A percentile compares a stretch with the other conserved stretches of the same genome.
These are phyloP conservation scores for Pachyrhynchus sulphureomaculatus DNA, from an alignment of 1,140 invertebrate species.

Conservation along the genomic window DNA sequence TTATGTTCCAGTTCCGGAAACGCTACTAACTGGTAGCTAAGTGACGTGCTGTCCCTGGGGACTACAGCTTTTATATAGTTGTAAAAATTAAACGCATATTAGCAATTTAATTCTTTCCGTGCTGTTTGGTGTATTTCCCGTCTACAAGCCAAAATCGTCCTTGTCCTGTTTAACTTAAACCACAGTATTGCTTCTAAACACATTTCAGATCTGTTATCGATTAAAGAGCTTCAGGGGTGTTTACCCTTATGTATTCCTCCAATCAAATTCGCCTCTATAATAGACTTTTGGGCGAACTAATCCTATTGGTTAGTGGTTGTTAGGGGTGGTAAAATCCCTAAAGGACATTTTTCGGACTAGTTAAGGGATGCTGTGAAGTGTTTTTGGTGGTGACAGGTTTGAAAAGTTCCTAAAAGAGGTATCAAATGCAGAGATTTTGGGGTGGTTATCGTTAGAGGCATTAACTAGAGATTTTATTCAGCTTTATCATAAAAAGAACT, in stretches of 20 bases:
- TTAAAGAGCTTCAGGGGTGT: not conserved
- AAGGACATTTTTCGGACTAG: not conserved
- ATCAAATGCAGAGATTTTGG: constrained; percentile 29
- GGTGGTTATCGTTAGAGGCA: not conserved
- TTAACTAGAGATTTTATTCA: too few species aligned
- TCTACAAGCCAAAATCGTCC: too few species aligned
- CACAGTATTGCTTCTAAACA: not conserved
- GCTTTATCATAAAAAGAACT: too few species aligned
- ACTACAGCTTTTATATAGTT: not conserved
- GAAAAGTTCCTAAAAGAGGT: constrained; percentile 10
- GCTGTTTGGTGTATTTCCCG: too few species aligned
- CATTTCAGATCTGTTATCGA: not conserved
- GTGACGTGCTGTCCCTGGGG: not conserved
- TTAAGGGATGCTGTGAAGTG: constrained; percentile 1
- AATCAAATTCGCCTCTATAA: not conserved
- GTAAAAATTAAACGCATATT: not conserved
- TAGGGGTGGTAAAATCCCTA: not conserved
- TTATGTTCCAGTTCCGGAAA: too few species aligned
- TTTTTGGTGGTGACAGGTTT: constrained; percentile 17
- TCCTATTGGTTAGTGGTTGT: not conserved
- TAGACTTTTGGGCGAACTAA: not conserved
- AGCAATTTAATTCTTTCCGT: not conserved
- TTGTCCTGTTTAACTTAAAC: not conserved
- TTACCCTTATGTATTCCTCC: not conserved
- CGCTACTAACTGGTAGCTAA: not conserved